Evolutionary conservation across 2,113 vertebrate species (phyloP), one percentile per base, ranked within the genome.

Genomic region (Myotis brandtii): DNA sequence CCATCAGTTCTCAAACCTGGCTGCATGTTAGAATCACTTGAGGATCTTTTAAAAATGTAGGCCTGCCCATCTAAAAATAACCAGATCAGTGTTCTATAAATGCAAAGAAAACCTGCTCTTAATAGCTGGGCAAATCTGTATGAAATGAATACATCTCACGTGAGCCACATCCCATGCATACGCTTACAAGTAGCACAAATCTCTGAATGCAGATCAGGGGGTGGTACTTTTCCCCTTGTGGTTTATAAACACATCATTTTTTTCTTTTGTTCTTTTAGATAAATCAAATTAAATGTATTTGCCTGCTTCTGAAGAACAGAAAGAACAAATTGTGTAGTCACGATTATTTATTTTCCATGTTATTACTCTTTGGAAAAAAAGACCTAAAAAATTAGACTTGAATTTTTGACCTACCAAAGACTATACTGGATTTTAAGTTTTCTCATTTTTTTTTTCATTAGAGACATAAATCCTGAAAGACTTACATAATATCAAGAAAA

Each of bases 121-220:
- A 91, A 1, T 73, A 27, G 23, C 40, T 91, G 14, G 25, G 20
- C 18, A 92, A 92, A 93, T 79, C 27, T 21, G 40, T 67, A 89
- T 82, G 54, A 52, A 95, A 92, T 89, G n/a, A 67, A 11, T 69
- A 32, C n/a, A 81, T 67, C 40, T 94, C 66, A 80, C 82, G 66
- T 25, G 70, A 90, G 66, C 70, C 67, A 34, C 64, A 76, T 40
- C 54, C 5, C 32, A n/a, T 8, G 16, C 43, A 32, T n/a, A 5
- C 75, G 20, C 70, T 59, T 62, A 86, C 13, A 85, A 75, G 50
- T 37, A 92, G 37, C 54, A 73, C 46, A 32, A 34, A 77, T 27
- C 48, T 95, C 40, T 93, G 77, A 95, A 69, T 70, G 32, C 11
- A 62, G 30, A 54, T 37, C 13, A 73, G 32, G 5, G 43, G 56